Evolutionary conservation across 92 coral and sea anemone species (phyloP).

Genomic region (Diadumene lineata): DNA sequence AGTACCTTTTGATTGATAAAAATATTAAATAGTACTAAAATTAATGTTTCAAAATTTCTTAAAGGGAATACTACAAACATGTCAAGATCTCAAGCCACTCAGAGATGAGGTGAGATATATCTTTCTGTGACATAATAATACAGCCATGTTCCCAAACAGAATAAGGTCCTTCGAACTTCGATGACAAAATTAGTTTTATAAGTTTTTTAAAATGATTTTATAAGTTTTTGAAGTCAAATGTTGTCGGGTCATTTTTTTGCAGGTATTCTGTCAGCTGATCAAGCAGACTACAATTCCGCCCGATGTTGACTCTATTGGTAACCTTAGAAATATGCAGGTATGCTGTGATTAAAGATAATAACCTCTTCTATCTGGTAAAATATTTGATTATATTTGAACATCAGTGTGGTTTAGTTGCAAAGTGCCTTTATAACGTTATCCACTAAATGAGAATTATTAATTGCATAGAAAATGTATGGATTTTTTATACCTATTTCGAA

Average conservation of each 20-base stretch:
- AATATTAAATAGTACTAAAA: neutral
- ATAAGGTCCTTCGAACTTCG: too few species aligned
- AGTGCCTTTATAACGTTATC: too few species aligned
- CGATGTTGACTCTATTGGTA: slow-evolving; percentile 86
- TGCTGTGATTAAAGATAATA: neutral
- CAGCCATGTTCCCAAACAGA: too few species aligned
- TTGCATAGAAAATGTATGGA: too few species aligned
- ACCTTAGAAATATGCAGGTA: slow-evolving; percentile 95
- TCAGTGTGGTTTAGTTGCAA: too few species aligned
- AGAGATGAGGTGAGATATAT: slow-evolving; percentile 80
- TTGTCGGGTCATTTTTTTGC: neutral
- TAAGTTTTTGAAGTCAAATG: too few species aligned
- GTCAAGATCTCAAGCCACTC: slow-evolving; percentile 92
- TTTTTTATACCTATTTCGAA: too few species aligned
- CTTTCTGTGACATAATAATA: neutral
- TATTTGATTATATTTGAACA: neutral
- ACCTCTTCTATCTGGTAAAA: neutral
- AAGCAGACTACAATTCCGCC: slow-evolving; percentile 96
- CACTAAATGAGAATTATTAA: too few species aligned
- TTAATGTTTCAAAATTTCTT: neutral
- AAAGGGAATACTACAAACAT: slow-evolving; percentile 97
- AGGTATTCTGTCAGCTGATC: slow-evolving; percentile 96
- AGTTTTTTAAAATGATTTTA: too few species aligned
- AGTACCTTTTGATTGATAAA: too few species aligned
- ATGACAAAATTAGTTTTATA: too few species aligned